Base-by-base conservation (phyloP, 2,113 vertebrate species). In the Pseudorhombus dupliciocellatus region DNA sequence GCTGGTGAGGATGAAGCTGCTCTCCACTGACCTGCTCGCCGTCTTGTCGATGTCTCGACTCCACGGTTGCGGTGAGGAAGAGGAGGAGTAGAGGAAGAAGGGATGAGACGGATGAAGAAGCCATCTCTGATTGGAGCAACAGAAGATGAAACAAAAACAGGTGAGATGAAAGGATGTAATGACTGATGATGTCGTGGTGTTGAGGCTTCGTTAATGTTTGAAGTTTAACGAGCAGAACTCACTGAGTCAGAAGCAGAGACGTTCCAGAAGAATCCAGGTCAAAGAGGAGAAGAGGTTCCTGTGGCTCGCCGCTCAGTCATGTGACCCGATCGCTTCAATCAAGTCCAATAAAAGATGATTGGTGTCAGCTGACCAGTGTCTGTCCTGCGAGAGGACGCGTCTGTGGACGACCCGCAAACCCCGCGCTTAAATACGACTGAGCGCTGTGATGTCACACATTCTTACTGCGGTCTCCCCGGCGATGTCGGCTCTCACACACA, bases 391-490 rank as follows among this genome's bases (percentile, higher is more conserved):
- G 52, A 75, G 89, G 85, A 87, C 81, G 58, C 51, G 84, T 90
- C 89, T 58, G 44, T 52, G 62, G 28, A 25, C 20, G 1, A 34
- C 0, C 1, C 0, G 10, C 3, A 11, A 20, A 18, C 18, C 5
- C 6, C 1, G 9, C 59, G 4, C 15, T 63, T 84, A 61, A 79
- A 84, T 81, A 84, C 22, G 0, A 7, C n/a, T 3, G 4, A 5
- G 10, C 8, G 20, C 72, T 12, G 79, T 87, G 84, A 86, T 74
- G 88, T 84, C 84, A 89, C 83, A 73, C 89, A 88, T 91, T 88
- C 86, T 58, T 79, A 21, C 16, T 20, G 22, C 22, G 0, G 73
- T 83, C 61, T 48, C 77, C 84, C 25, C 46, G 67, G 58, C 84
- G 15, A 87, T 72, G 7, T n/a, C 34, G 34, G 5, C 9, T 4